Evolutionary conservation across 1,140 invertebrate species (phyloP).

Genomic region (Drosophila mauritiana): DNA sequence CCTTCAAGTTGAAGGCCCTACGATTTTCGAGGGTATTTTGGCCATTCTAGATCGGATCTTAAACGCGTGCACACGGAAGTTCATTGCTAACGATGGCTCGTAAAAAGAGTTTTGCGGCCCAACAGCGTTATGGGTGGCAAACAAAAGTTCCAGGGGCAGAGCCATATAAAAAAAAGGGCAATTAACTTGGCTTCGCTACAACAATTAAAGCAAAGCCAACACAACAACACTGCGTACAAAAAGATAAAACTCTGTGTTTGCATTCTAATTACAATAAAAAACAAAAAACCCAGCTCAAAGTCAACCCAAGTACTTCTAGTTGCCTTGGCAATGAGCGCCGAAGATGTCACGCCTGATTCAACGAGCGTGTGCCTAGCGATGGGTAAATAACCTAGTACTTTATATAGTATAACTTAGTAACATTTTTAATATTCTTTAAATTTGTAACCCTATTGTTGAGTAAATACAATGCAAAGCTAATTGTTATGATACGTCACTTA

Average conservation of each 20-base stretch:
- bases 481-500: too few species aligned
- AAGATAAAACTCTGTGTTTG: conserved; percentile 46
- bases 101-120: conserved; percentile 44
- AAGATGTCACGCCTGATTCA: conserved; percentile 43
- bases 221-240: conserved; percentile 2
- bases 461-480: too few species aligned
- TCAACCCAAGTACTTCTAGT: conserved; percentile 44
- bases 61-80: conserved; percentile 58
- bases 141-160: conserved; percentile 39
- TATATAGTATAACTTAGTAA: too few species aligned
- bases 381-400: background rate
- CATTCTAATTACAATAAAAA: conserved; percentile 60
- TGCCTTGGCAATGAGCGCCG: conserved; percentile 41
- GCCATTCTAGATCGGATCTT: conserved; percentile 62
- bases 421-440: too few species aligned
- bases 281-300: conserved; percentile 39
- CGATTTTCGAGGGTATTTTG: conserved; percentile 27
- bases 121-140: conserved; percentile 49
- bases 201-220: conserved; percentile 45
- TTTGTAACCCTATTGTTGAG: too few species aligned
- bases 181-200: conserved; percentile 52
- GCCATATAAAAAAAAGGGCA: conserved; percentile 36
- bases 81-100: conserved; percentile 57
- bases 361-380: conserved; percentile 29
- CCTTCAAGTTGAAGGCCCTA: conserved; percentile 62